These are phyloP conservation scores for Saturnia japonica DNA, from an alignment of 2,888 invertebrate genomes.

Conservation along the genomic window DNA sequence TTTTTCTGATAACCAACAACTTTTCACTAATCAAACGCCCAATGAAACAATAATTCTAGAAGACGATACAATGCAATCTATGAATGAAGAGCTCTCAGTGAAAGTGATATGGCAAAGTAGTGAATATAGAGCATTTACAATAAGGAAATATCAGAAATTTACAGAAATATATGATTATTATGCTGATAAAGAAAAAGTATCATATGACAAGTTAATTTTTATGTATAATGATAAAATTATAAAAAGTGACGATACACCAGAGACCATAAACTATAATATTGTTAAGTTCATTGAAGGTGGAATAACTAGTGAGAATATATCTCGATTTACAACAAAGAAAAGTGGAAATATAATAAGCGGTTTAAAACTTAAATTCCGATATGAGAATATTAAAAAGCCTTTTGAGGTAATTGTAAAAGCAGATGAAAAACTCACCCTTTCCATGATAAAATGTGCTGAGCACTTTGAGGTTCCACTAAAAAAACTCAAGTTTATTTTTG, in stretches of 20 bases:
- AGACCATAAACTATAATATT: slow-evolving; percentile 64
- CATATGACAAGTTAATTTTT: slow-evolving; percentile 59
- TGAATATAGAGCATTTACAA: slow-evolving; percentile 63
- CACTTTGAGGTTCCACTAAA: slow-evolving; percentile 61
- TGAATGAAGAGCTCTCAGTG: slow-evolving; percentile 70
- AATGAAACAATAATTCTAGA: slow-evolving; percentile 38
- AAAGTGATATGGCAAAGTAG: slow-evolving; percentile 73
- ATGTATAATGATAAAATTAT: slow-evolving; percentile 65
- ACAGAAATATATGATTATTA: slow-evolving; percentile 67
- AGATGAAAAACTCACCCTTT: slow-evolving; percentile 57
- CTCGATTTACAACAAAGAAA: slow-evolving; percentile 36
- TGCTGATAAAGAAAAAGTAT: slow-evolving; percentile 53
- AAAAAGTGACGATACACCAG: slow-evolving; percentile 66
- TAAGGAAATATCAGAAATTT: slow-evolving; percentile 67
- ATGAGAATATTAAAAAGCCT: slow-evolving; percentile 65
- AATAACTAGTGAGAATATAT: slow-evolving; percentile 53
- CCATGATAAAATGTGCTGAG: slow-evolving; percentile 75
- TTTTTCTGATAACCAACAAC: slow-evolving; percentile 38
- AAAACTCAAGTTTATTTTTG: slow-evolving; percentile 75
- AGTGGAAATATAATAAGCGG: slow-evolving; percentile 36
- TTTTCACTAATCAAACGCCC: slow-evolving; percentile 14
- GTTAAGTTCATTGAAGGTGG: slow-evolving; percentile 76
- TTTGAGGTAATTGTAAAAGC: slow-evolving; percentile 49
- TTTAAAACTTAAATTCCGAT: slow-evolving; percentile 70
- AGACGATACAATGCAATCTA: slow-evolving; percentile 41